A percentile compares a stretch with the other conserved stretches of the same genome.
Evolutionary conservation across 2,888 invertebrate genomes (phyloP).

Genomic region (Unio delphinus): DNA sequence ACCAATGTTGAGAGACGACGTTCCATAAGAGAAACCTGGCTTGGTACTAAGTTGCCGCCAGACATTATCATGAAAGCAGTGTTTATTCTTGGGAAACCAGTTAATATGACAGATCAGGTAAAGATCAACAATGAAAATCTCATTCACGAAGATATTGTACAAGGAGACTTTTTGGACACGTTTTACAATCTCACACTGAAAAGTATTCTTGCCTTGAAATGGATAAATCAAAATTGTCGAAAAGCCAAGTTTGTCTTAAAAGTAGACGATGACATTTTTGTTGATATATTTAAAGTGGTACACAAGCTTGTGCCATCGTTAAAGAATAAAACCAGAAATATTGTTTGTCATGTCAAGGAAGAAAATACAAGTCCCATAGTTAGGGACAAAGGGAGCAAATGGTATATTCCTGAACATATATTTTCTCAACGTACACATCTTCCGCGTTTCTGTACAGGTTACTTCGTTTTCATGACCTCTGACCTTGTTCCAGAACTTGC

Average conservation of each 20-base stretch:
- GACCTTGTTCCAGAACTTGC: constrained; percentile 52
- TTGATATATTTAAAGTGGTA: constrained; percentile 49
- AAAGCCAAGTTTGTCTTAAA: constrained; percentile 44
- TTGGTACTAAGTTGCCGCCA: constrained; percentile 17
- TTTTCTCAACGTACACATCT: constrained; percentile 41
- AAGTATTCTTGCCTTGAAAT: constrained; percentile 34
- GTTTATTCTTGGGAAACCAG: constrained; percentile 41
- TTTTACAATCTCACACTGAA: constrained; percentile 40
- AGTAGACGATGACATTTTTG: constrained; percentile 52
- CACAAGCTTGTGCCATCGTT: constrained; percentile 39
- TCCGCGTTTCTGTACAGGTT: constrained; percentile 66
- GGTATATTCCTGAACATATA: constrained; percentile 48
- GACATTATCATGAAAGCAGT: constrained; percentile 26
- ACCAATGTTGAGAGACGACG: constrained; percentile 30
- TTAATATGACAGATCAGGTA: constrained; percentile 26
- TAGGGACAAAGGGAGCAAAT: constrained; percentile 43
- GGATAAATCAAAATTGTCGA: constrained; percentile 36
- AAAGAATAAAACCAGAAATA: constrained; percentile 22
- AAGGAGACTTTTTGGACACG: constrained; percentile 39
- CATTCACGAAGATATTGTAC: constrained; percentile 39
- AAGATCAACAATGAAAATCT: constrained; percentile 41
- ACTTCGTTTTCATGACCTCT: constrained; percentile 50
- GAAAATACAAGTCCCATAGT: constrained; percentile 41
- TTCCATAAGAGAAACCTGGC: constrained; percentile 43
- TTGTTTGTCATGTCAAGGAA: constrained; percentile 45